Percentiles rank a stretch among this genome's conserved stretches.
Conservation (phyloP, 2,797 vertebrate species). For the Poecilia picta region DNA sequence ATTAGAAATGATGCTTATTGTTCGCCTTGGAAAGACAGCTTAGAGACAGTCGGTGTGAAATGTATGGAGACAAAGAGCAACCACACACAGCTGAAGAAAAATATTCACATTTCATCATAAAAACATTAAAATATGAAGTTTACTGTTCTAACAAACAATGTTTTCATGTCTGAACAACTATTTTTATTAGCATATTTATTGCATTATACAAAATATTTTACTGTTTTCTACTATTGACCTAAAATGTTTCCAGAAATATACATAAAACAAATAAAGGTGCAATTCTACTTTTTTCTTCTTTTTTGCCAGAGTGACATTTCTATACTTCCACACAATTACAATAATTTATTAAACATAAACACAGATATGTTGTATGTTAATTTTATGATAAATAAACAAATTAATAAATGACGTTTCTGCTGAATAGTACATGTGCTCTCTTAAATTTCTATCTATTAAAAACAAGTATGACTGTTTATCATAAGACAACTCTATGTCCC, state of each 20-base stretch:
- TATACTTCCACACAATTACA: not conserved
- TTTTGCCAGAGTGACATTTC: not conserved
- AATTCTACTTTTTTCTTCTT: not conserved
- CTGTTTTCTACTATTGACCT: not conserved
- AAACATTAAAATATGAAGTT: not conserved
- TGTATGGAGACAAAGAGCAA: too few relatives aligned
- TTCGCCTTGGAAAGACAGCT: not conserved
- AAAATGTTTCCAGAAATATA: not conserved
- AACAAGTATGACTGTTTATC: not conserved
- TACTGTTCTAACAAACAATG: not conserved
- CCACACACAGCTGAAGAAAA: not conserved
- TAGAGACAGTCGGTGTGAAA: not conserved
- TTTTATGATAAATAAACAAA: not conserved
- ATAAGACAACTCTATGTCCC: not conserved
- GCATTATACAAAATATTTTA: not conserved
- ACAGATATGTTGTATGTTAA: not conserved
- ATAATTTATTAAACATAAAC: not conserved
- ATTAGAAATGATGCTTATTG: not conserved
- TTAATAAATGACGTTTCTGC: not conserved
- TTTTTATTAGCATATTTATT: not conserved
- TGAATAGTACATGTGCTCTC: not conserved
- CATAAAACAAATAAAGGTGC: not conserved
- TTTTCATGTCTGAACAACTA: not conserved
- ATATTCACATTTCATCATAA: not conserved
- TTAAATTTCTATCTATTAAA: not conserved